Evolutionary conservation across 2,888 invertebrate genomes (phyloP).

Genomic region (Acleris literana): DNA sequence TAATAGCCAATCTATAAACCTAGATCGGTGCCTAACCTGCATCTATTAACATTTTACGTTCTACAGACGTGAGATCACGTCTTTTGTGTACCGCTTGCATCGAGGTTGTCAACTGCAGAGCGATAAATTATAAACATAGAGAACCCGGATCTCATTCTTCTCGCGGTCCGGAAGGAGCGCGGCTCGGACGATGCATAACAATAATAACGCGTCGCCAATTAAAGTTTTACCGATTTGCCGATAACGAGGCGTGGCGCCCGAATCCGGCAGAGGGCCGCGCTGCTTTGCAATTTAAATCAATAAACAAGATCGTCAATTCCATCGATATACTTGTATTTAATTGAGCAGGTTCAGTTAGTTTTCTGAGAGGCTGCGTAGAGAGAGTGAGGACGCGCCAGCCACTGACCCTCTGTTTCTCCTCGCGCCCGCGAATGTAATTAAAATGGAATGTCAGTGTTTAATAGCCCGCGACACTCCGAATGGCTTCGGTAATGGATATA

Average conservation of each 20-base stretch:
- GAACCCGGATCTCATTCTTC: slow-evolving; percentile 9
- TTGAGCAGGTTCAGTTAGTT: slow-evolving; percentile 50
- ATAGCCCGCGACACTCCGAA: slow-evolving; percentile 53
- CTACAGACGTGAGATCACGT: slow-evolving; percentile 27
- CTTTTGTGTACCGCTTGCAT: slow-evolving; percentile 30
- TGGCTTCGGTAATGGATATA: slow-evolving; percentile 62
- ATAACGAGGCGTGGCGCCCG: slow-evolving; percentile 39
- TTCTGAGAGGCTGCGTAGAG: slow-evolving; percentile 30
- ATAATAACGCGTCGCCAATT: slow-evolving; percentile 59
- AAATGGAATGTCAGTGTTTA: slow-evolving; percentile 53
- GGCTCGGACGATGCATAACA: background rate
- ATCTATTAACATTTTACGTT: slow-evolving; percentile 34
- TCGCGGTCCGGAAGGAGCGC: slow-evolving; percentile 10
- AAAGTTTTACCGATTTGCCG: slow-evolving; percentile 46
- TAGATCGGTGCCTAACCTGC: slow-evolving; percentile 59
- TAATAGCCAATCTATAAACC: slow-evolving; percentile 79
- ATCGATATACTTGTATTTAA: slow-evolving; percentile 58
- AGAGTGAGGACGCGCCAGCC: slow-evolving; percentile 9
- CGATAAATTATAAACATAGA: slow-evolving; percentile 23
- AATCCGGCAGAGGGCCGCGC: slow-evolving; percentile 55
- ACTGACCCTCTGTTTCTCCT: slow-evolving; percentile 19
- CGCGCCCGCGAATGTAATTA: slow-evolving; percentile 39
- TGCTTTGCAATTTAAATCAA: slow-evolving; percentile 70
- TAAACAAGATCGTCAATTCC: slow-evolving; percentile 60
- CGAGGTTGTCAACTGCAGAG: slow-evolving; percentile 6